Evolutionary conservation across 2,113 vertebrate species (phyloP).

Genomic region (Serilophus lunatus): DNA sequence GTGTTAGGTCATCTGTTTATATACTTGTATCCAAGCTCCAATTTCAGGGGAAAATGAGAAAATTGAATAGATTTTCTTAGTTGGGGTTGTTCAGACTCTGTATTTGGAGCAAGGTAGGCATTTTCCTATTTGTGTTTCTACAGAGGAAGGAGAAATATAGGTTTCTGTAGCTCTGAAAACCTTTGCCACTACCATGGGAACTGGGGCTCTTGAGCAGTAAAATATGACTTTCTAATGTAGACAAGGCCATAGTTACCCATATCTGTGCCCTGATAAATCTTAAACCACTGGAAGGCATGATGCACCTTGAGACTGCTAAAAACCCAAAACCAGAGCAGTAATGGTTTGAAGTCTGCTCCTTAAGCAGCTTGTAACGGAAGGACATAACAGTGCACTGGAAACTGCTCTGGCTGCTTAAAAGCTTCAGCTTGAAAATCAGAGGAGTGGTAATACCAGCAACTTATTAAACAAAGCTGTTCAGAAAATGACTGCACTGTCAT

Average conservation of each 20-base stretch:
- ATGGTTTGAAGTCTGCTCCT: background rate
- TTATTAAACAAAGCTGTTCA: constrained; percentile 39
- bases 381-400: background rate
- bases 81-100: background rate
- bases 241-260: background rate
- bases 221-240: background rate
- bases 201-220: background rate
- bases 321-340: background rate
- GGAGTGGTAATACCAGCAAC: background rate
- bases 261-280: background rate
- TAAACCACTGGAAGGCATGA: background rate
- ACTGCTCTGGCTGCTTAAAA: background rate
- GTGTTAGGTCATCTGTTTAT: background rate
- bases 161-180: background rate
- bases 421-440: background rate
- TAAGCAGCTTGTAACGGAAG: background rate
- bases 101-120: background rate
- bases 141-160: background rate
- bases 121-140: background rate
- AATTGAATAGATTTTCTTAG: background rate
- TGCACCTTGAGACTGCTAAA: background rate
- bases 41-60: background rate
- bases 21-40: background rate
- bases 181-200: background rate
- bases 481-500: background rate